Evolutionary conservation across 2,113 vertebrate genomes (phyloP).

Genomic region (Seriola rivoliana): DNA sequence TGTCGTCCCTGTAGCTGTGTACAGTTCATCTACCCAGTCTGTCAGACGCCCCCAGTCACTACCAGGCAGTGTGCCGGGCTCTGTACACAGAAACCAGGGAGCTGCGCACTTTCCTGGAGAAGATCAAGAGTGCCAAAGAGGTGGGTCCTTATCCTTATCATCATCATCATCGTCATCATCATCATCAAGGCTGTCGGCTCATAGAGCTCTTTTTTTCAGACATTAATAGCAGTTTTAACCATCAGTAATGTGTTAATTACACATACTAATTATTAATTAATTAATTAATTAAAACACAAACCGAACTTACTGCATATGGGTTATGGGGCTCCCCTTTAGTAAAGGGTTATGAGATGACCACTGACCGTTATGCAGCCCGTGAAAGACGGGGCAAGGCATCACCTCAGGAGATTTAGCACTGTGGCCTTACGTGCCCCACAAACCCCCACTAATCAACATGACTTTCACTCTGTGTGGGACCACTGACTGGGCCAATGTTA

Average conservation of each 20-base stretch:
- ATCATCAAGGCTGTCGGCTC: background rate
- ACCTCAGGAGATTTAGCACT: conserved; percentile 28
- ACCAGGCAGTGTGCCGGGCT: conserved; percentile 98
- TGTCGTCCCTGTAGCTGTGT: conserved; percentile 86
- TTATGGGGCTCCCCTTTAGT: background rate
- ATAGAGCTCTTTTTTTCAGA: background rate
- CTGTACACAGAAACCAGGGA: conserved; percentile 97
- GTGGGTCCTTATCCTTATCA: conserved; percentile 79
- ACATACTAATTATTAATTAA: too few species aligned
- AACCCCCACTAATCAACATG: background rate
- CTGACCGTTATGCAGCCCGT: conserved; percentile 16
- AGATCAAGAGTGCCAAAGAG: conserved; percentile 97
- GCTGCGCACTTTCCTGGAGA: conserved; percentile 94
- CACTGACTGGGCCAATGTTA: background rate
- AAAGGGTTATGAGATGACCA: background rate
- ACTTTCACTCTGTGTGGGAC: background rate
- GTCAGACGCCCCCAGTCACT: conserved; percentile 92
- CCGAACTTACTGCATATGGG: background rate
- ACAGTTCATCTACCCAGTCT: conserved; percentile 90
- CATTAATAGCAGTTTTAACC: conserved; percentile 4
- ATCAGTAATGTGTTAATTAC: background rate
- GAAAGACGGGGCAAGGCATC: conserved; percentile 1
- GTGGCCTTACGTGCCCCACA: conserved; percentile 16
- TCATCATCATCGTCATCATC: background rate
- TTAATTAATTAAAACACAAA: background rate